A percentile compares a stretch with the other conserved stretches of the same genome.
phyloP scores from a whole-genome alignment of 1,140 invertebrate genomes.

The Papilio aristodemus region DNA sequence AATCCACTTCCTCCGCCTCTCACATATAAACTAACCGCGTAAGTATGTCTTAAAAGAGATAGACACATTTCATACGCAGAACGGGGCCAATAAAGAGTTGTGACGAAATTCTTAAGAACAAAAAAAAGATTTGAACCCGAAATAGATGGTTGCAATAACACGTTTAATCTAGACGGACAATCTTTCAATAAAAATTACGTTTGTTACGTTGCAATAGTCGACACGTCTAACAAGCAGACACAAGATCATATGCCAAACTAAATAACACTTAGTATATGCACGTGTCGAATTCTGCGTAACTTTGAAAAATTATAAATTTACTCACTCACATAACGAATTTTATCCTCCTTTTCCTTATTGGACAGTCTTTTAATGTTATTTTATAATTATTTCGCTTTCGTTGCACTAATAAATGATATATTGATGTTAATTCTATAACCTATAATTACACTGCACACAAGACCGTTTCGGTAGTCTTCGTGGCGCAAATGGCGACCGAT shows the following conservation, averaged over 20 bases:
- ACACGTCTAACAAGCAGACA: constrained; percentile 27
- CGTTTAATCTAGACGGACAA: constrained; percentile 30
- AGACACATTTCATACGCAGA: constrained; percentile 35
- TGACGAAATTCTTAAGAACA: constrained; percentile 37
- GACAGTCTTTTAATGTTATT: constrained; percentile 38
- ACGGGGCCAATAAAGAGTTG: constrained; percentile 35
- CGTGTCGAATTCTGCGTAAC: constrained; percentile 50
- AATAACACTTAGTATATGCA: constrained; percentile 45
- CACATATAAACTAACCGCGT: constrained; percentile 39
- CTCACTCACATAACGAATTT: constrained; percentile 59
- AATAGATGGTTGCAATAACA: constrained; percentile 16
- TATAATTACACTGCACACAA: constrained; percentile 63
- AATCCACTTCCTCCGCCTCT: constrained; percentile 50
- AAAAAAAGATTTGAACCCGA: constrained; percentile 34
- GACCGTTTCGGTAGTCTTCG: constrained; percentile 52
- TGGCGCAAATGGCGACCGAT: constrained; percentile 74
- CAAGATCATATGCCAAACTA: constrained; percentile 45
- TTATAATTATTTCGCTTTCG: constrained; percentile 45
- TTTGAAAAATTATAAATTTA: constrained; percentile 39
- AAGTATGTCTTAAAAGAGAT: constrained; percentile 22
- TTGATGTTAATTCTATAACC: constrained; percentile 66
- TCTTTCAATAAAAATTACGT: constrained; percentile 34
- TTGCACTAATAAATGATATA: constrained; percentile 53
- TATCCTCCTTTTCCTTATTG: constrained; percentile 42
- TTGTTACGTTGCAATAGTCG: constrained; percentile 32